Percentiles rank a stretch among this genome's conserved stretches.
These are phyloP conservation scores for Acleris cristana DNA, from an alignment of 2,888 invertebrate genomes.

Conservation along the genomic window DNA sequence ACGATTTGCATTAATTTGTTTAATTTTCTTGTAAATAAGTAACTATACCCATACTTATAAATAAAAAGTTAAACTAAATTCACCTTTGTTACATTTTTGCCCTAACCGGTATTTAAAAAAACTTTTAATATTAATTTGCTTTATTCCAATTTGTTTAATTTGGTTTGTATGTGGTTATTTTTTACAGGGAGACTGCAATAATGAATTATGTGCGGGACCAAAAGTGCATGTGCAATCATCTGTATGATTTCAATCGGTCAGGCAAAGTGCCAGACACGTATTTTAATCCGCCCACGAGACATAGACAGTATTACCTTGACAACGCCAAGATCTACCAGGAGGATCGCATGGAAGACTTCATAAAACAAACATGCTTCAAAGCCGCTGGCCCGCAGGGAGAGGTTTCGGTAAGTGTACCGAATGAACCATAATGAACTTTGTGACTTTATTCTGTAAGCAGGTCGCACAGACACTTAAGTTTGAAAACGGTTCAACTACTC, in stretches of 20 bases:
- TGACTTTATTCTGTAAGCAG: no score
- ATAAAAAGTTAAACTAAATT: no score
- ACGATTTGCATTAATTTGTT: no score
- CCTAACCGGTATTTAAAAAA: no score
- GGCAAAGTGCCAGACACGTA: conserved; percentile 60
- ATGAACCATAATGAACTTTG: no score
- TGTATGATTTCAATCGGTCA: conserved; percentile 62
- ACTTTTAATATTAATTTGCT: no score
- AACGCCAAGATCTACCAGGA: conserved; percentile 67
- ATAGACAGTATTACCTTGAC: conserved; percentile 61
- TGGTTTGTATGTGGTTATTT: not conserved
- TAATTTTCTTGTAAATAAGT: no score
- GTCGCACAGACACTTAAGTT: no score
- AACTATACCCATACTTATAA: no score
- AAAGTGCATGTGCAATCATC: conserved; percentile 70
- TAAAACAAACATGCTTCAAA: conserved; percentile 60
- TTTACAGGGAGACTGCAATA: conserved; percentile 57
- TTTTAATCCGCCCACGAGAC: conserved; percentile 61
- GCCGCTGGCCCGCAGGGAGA: conserved; percentile 59
- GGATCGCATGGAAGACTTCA: conserved; percentile 69
- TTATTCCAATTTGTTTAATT: no score
- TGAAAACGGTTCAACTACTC: no score
- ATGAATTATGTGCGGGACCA: conserved; percentile 60
- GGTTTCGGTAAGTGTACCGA: conserved; percentile 50
- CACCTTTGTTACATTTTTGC: no score